These are phyloP conservation scores for Pseudorhombus dupliciocellatus DNA, from an alignment of 2,113 vertebrate species.

Conservation along the genomic window DNA sequence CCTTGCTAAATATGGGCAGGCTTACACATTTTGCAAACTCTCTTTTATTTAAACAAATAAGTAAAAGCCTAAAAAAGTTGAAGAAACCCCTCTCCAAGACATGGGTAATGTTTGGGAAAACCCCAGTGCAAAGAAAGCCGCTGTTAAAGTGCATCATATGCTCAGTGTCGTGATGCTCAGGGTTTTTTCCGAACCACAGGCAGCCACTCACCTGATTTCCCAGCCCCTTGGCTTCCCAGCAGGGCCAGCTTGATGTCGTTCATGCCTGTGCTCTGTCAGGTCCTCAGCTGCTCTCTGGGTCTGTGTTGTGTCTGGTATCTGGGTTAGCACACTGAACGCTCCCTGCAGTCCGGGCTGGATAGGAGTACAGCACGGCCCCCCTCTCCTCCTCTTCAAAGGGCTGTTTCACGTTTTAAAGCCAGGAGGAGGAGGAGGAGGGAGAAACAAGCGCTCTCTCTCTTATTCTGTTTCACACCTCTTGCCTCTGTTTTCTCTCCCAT, in stretches of 20 bases:
- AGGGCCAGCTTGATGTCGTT: conserved; percentile 82
- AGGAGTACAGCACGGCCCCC: conserved; percentile 31
- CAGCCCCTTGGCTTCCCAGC: conserved; percentile 78
- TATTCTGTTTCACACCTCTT: conserved; percentile 6
- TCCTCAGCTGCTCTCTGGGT: conserved; percentile 33
- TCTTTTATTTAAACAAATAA: neutral
- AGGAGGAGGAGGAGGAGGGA: conserved; percentile 11
- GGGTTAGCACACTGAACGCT: conserved; percentile 34
- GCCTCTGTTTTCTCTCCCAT: conserved; percentile 17
- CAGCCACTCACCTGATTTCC: conserved; percentile 80
- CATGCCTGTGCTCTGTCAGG: conserved; percentile 67
- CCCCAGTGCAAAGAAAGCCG: too few relatives aligned
- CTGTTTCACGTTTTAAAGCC: conserved; percentile 41
- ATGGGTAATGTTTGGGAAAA: too few relatives aligned
- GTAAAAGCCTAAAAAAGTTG: too few relatives aligned
- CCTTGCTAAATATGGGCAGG: too few relatives aligned
- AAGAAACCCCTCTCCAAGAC: too few relatives aligned
- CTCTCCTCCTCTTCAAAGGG: conserved; percentile 38
- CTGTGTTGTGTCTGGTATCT: conserved; percentile 43
- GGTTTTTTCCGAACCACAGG: neutral
- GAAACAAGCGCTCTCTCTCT: conserved; percentile 2
- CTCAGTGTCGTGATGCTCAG: neutral
- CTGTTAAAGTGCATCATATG: neutral
- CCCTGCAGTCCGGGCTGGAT: conserved; percentile 31
- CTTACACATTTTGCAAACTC: too few relatives aligned